phyloP scores from a whole-genome alignment of 2,888 invertebrate species.

The Lingula anatina region DNA sequence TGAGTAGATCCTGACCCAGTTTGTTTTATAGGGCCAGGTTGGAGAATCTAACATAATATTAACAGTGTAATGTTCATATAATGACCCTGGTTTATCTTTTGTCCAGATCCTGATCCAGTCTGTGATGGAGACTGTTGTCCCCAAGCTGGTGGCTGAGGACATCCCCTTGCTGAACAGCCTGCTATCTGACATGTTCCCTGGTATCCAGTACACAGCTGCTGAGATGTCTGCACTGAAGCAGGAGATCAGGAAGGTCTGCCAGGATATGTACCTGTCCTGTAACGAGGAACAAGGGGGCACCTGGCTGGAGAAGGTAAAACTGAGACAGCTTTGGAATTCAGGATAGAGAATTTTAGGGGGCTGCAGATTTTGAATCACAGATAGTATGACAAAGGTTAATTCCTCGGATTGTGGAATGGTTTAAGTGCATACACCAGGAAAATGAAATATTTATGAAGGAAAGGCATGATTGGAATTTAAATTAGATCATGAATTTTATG shows the following conservation, averaged over 20 bases:
- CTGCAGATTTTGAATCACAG: too few species aligned
- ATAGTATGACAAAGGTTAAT: too few species aligned
- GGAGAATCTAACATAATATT: too few species aligned
- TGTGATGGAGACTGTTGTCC: slow-evolving; percentile 99
- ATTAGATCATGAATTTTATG: too few species aligned
- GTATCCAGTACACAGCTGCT: slow-evolving; percentile 89
- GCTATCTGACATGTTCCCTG: slow-evolving; percentile 98
- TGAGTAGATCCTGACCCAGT: slow-evolving; percentile 85
- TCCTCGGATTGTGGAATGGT: too few species aligned
- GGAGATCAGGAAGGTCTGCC: slow-evolving; percentile 90
- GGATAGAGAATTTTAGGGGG: too few species aligned
- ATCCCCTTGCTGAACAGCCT: slow-evolving; percentile 95
- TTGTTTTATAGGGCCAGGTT: slow-evolving; percentile 97
- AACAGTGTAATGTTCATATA: too few species aligned
- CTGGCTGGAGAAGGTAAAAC: slow-evolving; percentile 95
- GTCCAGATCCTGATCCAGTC: slow-evolving; percentile 89
- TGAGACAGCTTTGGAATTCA: too few species aligned
- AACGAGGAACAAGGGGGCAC: slow-evolving; percentile 43
- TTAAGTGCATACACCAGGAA: too few species aligned
- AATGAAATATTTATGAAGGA: too few species aligned
- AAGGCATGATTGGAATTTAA: too few species aligned
- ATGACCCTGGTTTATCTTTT: too few species aligned
- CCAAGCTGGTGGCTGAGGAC: slow-evolving; percentile 98
- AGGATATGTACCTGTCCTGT: slow-evolving; percentile 80
- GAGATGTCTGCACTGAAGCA: slow-evolving; percentile 88